These are phyloP conservation scores for Melanotaenia duboulayi DNA, from an alignment of 2,113 vertebrate species.

Conservation along the genomic window DNA sequence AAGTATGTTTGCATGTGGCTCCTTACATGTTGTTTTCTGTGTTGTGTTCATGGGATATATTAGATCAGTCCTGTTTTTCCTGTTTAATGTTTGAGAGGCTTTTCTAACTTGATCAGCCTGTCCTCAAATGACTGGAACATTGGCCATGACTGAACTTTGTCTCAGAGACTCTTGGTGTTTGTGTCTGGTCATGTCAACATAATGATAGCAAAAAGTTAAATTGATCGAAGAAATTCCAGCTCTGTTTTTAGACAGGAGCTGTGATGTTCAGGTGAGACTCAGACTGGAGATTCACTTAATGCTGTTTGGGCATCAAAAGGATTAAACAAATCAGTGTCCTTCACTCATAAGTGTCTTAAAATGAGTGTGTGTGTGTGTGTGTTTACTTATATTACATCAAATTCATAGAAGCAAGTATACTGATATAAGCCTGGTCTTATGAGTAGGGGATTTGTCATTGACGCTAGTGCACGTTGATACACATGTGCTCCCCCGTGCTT, in stretches of 20 bases:
- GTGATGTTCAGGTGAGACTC: slow-evolving; percentile 27
- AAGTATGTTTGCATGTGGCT: too few relatives aligned
- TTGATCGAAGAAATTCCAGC: neutral
- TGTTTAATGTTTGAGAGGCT: neutral
- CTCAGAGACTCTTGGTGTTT: neutral
- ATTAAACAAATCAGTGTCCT: slow-evolving; percentile 6
- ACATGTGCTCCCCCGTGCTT: slow-evolving; percentile 61
- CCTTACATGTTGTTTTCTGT: too few relatives aligned
- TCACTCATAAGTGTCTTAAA: slow-evolving; percentile 7
- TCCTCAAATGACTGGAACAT: neutral
- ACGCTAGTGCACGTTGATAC: slow-evolving; percentile 68
- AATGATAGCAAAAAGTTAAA: neutral
- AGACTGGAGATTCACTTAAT: slow-evolving; percentile 27
- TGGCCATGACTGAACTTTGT: neutral
- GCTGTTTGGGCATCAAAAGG: neutral
- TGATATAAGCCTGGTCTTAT: slow-evolving; percentile 47
- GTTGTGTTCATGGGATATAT: neutral
- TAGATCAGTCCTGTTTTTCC: neutral
- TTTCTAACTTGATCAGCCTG: neutral
- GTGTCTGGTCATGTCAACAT: neutral
- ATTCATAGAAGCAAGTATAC: slow-evolving; percentile 36
- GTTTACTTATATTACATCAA: slow-evolving; percentile 56
- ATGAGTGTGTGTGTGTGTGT: neutral
- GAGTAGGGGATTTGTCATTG: slow-evolving; percentile 69
- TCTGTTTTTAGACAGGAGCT: slow-evolving; percentile 26